Percentiles rank a stretch among this genome's conserved stretches.
Conservation (phyloP, 53 echinoderm and acorn worm species). For the Mesocentrotus franciscanus region DNA sequence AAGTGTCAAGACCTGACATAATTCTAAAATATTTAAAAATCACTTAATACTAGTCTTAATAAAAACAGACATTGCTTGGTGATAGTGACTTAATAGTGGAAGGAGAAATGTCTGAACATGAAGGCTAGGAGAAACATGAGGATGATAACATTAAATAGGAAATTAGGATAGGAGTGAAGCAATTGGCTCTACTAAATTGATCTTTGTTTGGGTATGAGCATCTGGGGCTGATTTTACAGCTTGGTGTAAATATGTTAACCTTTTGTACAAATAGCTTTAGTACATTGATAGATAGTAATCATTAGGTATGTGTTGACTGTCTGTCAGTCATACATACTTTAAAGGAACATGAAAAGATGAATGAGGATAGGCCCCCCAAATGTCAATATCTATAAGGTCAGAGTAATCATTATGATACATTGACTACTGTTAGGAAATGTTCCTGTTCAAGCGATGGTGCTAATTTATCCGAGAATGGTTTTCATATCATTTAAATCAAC, state of each 20-base stretch:
- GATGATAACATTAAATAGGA: slow-evolving; percentile 49
- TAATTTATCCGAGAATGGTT: neutral
- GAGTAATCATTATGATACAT: neutral
- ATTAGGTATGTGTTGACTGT: neutral
- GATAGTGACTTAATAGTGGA: neutral
- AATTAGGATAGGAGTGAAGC: slow-evolving; percentile 2
- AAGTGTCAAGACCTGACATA: no score
- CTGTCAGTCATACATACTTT: slow-evolving; percentile 18
- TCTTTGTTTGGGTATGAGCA: slow-evolving; percentile 39
- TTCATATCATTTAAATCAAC: neutral
- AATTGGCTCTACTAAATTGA: slow-evolving; percentile 17
- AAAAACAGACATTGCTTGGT: neutral
- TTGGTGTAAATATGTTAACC: slow-evolving; percentile 41
- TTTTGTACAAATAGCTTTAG: neutral
- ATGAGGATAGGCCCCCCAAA: neutral
- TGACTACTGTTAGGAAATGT: neutral
- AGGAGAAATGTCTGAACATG: neutral
- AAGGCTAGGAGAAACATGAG: neutral
- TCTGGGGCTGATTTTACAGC: neutral
- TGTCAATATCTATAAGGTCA: slow-evolving; percentile 28
- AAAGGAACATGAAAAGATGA: slow-evolving; percentile 19
- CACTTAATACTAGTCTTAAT: neutral
- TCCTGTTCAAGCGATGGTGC: neutral
- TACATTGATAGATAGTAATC: slow-evolving; percentile 24
- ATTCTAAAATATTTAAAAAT: neutral